phyloP scores from a whole-genome alignment of 2,888 invertebrate genomes.

The Carterocephalus palaemon region DNA sequence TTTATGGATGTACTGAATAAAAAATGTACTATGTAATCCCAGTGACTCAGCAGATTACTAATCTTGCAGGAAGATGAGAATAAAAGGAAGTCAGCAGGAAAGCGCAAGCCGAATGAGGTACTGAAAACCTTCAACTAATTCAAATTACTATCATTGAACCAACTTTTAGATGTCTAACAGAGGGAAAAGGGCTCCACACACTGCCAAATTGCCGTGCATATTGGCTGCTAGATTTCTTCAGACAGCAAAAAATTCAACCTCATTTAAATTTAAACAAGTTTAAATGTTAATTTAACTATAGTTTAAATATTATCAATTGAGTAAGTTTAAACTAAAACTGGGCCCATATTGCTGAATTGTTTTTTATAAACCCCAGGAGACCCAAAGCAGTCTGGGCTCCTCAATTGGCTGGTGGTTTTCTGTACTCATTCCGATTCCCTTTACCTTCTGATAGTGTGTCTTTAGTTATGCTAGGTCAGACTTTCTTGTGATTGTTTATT shows the following conservation, averaged over 20 bases:
- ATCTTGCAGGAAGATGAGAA: slow-evolving; percentile 77
- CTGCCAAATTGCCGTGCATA: slow-evolving; percentile 37
- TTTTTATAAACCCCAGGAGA: slow-evolving; percentile 12
- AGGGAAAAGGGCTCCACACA: slow-evolving; percentile 62
- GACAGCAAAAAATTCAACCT: too few relatives aligned
- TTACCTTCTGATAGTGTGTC: slow-evolving; percentile 65
- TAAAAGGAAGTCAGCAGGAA: slow-evolving; percentile 74
- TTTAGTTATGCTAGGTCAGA: not conserved
- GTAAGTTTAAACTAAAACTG: slow-evolving; percentile 45
- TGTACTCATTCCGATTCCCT: slow-evolving; percentile 68
- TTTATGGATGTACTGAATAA: too few relatives aligned
- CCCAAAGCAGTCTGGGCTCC: slow-evolving; percentile 11
- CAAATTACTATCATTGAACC: slow-evolving; percentile 35
- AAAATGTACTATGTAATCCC: too few relatives aligned
- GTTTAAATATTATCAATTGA: too few relatives aligned
- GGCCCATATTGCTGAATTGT: slow-evolving; percentile 33
- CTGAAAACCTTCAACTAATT: slow-evolving; percentile 77
- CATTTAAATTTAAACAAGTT: too few relatives aligned
- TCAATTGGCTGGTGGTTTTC: slow-evolving; percentile 72
- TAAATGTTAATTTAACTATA: too few relatives aligned
- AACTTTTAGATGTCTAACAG: slow-evolving; percentile 44
- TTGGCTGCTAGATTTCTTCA: too few relatives aligned
- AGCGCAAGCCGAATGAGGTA: slow-evolving; percentile 78
- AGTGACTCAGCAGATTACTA: slow-evolving; percentile 61
- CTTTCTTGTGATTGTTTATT: not conserved